Percentiles rank a stretch among this genome's conserved stretches.
phyloP scores from a whole-genome alignment of 2,797 vertebrate species.

The Diplodus sargus region DNA sequence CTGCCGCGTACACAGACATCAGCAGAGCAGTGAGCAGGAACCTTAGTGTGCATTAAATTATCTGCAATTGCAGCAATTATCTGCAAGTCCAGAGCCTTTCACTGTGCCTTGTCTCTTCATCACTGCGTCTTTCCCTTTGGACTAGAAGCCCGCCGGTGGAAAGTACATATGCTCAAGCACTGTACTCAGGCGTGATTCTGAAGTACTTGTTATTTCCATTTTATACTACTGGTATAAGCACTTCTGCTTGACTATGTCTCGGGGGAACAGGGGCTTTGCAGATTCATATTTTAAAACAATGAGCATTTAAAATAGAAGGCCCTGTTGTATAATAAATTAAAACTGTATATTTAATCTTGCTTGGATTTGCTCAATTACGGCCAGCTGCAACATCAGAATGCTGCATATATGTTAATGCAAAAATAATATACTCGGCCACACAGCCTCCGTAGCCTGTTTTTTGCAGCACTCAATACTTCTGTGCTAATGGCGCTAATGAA shows the following conservation, averaged over 20 bases:
- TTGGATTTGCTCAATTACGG: neutral
- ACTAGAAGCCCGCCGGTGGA: constrained; percentile 25
- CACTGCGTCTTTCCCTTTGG: constrained; percentile 22
- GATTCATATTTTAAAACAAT: constrained; percentile 18
- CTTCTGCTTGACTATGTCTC: constrained; percentile 15
- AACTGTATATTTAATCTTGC: neutral
- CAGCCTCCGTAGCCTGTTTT: neutral
- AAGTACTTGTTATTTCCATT: constrained; percentile 27
- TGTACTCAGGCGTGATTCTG: constrained; percentile 11
- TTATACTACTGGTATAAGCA: constrained; percentile 1
- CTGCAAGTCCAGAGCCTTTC: constrained; percentile 55
- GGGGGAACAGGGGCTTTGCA: neutral
- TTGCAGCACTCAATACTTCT: neutral
- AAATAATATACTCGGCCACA: neutral
- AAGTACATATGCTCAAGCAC: constrained; percentile 35
- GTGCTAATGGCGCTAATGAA: no score
- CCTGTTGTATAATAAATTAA: neutral
- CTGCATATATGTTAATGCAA: neutral
- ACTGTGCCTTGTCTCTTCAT: constrained; percentile 44
- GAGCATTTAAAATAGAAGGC: neutral
- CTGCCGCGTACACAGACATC: constrained; percentile 46
- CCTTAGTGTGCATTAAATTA: constrained; percentile 67
- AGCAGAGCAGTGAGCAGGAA: constrained; percentile 55
- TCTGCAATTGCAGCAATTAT: constrained; percentile 71
- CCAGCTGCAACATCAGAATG: neutral